Evolutionary conservation across 2,797 vertebrate genomes (phyloP), one percentile per base, ranked within the genome.

Genomic region (Muraenolepis orangiensis): DNA sequence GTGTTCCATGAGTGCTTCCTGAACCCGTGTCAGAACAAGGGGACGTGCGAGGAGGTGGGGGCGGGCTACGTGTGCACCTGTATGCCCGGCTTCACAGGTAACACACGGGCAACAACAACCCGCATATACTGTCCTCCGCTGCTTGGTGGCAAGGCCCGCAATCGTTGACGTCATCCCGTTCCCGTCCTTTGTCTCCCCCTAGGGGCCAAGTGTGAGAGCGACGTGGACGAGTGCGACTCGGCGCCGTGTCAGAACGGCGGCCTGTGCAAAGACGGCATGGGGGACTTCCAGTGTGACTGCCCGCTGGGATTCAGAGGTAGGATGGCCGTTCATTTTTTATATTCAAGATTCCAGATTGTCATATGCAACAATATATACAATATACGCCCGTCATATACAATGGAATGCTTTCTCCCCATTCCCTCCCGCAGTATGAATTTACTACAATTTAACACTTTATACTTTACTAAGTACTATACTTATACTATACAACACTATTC

Each of bases 1-100:
- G 95, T 97, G 88, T 99, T 99, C 88, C 97, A 99, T 0, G 97
- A 99, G 84, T 99, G 97, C 84, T 97, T 99, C 87, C 87, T 98
- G 86, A 96, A 97, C 82, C 98, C 97, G 0, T 99, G 98, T 86
- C 95, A 95, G 88, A 98, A 96, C 73, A 94, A 95, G 73, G 98
- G 97, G 12, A 98, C 95, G 0, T 99, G 98, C 87, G 96, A 98
- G 84, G 96, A 98, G 72, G 91, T 98, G 38, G 97, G 98, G 68
- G 95, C 89, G 6, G 98, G 98, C 80, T 98, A 98, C 67, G 86
- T 96, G 77, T 99, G 98, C 86, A 93, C 95, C 83, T 99, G 98
- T 81, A 94, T 90, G 40, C 92, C 92, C 8, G 96, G 96, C 42
- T 99, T 96, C 86, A 96, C 96, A 95, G 98, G 98, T 98, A n/a